phyloP scores from a whole-genome alignment of 2,113 vertebrate genomes.

The Parus major region DNA sequence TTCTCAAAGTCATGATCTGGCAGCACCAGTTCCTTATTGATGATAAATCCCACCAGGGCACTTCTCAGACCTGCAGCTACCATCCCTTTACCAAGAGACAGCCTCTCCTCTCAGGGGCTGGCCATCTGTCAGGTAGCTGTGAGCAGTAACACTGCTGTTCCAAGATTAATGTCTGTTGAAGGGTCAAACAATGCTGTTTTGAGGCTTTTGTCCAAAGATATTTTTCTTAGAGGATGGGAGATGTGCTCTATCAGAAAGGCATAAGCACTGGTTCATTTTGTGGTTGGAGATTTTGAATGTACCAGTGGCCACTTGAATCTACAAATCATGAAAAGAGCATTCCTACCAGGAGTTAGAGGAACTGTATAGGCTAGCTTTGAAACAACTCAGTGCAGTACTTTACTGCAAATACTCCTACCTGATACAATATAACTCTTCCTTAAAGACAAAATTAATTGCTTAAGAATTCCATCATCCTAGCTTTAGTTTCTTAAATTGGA shows the following conservation, averaged over 20 bases:
- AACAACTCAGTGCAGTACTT: neutral
- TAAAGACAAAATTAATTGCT: neutral
- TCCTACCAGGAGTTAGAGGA: neutral
- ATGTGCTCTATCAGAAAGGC: neutral
- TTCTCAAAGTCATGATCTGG: neutral
- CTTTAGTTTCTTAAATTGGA: neutral
- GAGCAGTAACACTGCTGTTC: neutral
- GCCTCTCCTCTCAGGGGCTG: neutral
- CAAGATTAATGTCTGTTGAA: neutral
- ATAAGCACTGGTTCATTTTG: neutral
- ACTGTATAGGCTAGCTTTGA: neutral
- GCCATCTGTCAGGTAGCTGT: neutral
- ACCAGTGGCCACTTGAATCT: neutral
- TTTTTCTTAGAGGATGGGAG: neutral
- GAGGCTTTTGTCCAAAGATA: neutral
- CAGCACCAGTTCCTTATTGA: neutral
- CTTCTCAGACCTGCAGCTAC: neutral
- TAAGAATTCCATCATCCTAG: neutral
- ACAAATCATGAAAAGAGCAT: neutral
- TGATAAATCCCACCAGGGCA: neutral
- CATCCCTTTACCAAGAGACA: neutral
- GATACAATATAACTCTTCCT: neutral
- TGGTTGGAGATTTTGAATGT: neutral
- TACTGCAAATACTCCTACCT: neutral
- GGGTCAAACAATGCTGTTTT: neutral